A percentile compares a stretch with the other conserved stretches of the same genome.
These are phyloP conservation scores for Platanista minor DNA, from an alignment of 2,113 vertebrate species.

Conservation along the genomic window DNA sequence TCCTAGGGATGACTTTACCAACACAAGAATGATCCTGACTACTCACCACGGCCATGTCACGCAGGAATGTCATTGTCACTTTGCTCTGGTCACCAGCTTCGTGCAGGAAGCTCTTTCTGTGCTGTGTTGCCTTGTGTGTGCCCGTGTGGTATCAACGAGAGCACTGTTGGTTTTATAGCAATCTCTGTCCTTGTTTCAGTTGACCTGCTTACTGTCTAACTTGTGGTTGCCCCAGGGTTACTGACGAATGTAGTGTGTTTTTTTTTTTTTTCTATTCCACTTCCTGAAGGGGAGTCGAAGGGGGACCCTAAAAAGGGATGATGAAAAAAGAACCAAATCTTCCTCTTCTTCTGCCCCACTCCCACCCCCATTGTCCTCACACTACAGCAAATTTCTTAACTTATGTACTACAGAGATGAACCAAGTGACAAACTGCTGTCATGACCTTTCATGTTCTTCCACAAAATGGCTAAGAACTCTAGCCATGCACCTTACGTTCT, in stretches of 20 bases:
- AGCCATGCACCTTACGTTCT: neutral
- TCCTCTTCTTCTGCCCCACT: slow-evolving; percentile 1
- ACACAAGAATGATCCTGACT: neutral
- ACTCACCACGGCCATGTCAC: slow-evolving; percentile 44
- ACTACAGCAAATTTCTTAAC: slow-evolving; percentile 23
- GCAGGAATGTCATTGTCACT: neutral
- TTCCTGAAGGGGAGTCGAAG: slow-evolving; percentile 63
- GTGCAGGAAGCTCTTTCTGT: neutral
- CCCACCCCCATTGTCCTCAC: slow-evolving; percentile 23
- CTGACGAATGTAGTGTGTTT: slow-evolving; percentile 29
- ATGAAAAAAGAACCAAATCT: slow-evolving; percentile 29
- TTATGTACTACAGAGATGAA: slow-evolving; percentile 27
- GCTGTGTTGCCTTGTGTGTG: neutral
- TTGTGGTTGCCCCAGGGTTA: slow-evolving; percentile 66
- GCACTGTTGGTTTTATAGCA: slow-evolving; percentile 66
- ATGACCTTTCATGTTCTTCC: neutral
- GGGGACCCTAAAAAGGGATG: slow-evolving; percentile 31
- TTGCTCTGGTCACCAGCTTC: neutral
- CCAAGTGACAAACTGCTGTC: neutral
- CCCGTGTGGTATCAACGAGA: neutral
- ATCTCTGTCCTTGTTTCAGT: slow-evolving; percentile 61
- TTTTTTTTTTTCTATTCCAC: slow-evolving; percentile 54
- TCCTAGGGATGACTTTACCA: accelerated
- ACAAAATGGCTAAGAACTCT: neutral
- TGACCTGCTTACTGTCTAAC: slow-evolving; percentile 58